A percentile compares a stretch with the other conserved stretches of the same genome.
phyloP scores from a whole-genome alignment of 2,113 vertebrate species.

The Anhinga anhinga region DNA sequence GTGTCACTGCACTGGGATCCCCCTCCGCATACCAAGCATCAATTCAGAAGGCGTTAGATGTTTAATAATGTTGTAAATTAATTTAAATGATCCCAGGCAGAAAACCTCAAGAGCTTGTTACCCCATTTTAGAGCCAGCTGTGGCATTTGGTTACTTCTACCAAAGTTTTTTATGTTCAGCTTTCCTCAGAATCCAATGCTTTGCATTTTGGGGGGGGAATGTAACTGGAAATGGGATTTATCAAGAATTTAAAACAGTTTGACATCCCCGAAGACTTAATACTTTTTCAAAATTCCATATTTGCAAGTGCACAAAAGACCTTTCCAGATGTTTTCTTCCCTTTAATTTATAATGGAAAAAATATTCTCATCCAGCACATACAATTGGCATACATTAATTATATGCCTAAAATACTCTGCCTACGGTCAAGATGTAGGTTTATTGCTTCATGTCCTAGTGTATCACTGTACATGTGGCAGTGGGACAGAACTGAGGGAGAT shows the following conservation, averaged over 20 bases:
- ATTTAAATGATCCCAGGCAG: neutral
- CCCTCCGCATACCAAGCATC: rapidly evolving
- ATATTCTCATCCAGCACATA: neutral
- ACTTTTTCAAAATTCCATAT: neutral
- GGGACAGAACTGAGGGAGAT: neutral
- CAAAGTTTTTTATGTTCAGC: neutral
- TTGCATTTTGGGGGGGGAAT: rapidly evolving
- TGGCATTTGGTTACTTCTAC: neutral
- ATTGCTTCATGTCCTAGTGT: neutral
- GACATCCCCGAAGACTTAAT: neutral
- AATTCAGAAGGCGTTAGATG: neutral
- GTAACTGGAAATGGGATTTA: neutral
- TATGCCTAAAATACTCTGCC: neutral
- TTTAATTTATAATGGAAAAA: neutral
- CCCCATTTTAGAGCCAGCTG: neutral
- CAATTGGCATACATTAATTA: neutral
- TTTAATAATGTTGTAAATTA: neutral
- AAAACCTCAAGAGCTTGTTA: neutral
- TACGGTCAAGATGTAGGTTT: neutral
- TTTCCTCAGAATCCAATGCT: neutral
- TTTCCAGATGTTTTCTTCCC: neutral
- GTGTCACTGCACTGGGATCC: neutral
- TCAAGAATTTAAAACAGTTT: neutral
- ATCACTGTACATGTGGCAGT: rapidly evolving
- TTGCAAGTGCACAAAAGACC: neutral